Evolutionary conservation across 2,113 vertebrate genomes (phyloP), one percentile per base, ranked within the genome.

Genomic region (Notothenia coriiceps): DNA sequence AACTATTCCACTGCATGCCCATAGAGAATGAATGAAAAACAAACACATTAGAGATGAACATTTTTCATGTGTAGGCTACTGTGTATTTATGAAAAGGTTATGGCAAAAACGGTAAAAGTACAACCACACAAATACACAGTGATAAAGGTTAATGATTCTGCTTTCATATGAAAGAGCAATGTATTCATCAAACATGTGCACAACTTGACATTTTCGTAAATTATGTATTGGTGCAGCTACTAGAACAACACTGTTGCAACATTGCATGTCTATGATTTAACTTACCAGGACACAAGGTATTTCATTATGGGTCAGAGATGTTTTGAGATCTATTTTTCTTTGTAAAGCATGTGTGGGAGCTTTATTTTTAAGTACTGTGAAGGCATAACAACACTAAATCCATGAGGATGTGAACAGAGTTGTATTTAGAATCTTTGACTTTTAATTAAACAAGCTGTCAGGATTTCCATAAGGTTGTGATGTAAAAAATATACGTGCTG

Each of bases 121-220:
- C 50, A 69, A 4, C 25, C 51, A 44, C 33, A 5, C n/a, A 74
- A 61, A 20, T 25, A 5, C 3, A 57, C 35, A 22, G 35, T 4
- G 14, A 5, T 46, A 12, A 60, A 35, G 10, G 25, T 33, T 35
- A 51, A 50, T 15, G 6, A 66, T 60, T 72, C 14, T 17, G 6
- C 17, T 33, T 35, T 64, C 22, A n/a, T 18, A 22, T 15, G 2
- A 15, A 49, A 49, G 14, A 15, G 47, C 15, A 15, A 4, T 14
- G 4, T 6, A 15, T 49, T 15, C 14, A 29, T 64, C 59, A 71
- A 47, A 66, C 52, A 46, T 46, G 22, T 66, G 46, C 17, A 54
- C 20, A 82, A 63, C 55, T 75, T 57, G 14, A 9, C 4, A 18
- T 25, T 70, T n/a, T 33, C 70, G 25, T 67, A 22, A 66, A 40